Evolutionary conservation across 2,113 vertebrate genomes (phyloP).

Genomic region (Mystacornis crossleyi): DNA sequence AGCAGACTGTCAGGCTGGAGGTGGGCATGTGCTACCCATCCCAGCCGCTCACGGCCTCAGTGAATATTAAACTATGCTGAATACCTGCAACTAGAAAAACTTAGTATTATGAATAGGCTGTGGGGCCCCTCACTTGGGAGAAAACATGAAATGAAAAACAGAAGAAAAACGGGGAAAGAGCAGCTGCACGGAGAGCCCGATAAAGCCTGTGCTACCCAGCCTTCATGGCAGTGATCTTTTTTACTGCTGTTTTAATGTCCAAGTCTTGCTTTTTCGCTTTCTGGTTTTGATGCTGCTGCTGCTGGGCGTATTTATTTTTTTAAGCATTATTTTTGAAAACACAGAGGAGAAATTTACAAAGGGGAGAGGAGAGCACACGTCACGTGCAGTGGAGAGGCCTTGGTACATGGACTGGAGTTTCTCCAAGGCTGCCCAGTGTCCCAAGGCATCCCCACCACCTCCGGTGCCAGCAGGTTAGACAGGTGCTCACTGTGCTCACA

Average conservation of each 20-base stretch:
- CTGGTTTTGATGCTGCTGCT: not conserved
- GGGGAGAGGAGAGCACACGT: not conserved
- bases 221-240: not conserved
- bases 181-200: not conserved
- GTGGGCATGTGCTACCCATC: not conserved
- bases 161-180: not conserved
- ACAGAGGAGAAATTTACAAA: not conserved
- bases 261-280: not conserved
- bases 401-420: fast-evolving
- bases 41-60: fast-evolving
- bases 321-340: not conserved
- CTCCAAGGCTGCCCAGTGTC: not conserved
- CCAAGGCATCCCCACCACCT: not conserved
- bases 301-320: not conserved
- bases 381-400: fast-evolving
- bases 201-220: not conserved
- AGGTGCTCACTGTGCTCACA: not conserved
- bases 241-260: not conserved
- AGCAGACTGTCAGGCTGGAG: not conserved
- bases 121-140: not conserved
- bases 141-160: constrained; percentile 24
- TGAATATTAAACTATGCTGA: not conserved
- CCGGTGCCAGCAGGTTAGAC: not conserved
- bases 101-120: not conserved
- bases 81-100: not conserved